Evolutionary conservation across 2,797 vertebrate species (phyloP), one percentile per base, ranked within the genome.

Genomic region (Coregonus sp.): DNA sequence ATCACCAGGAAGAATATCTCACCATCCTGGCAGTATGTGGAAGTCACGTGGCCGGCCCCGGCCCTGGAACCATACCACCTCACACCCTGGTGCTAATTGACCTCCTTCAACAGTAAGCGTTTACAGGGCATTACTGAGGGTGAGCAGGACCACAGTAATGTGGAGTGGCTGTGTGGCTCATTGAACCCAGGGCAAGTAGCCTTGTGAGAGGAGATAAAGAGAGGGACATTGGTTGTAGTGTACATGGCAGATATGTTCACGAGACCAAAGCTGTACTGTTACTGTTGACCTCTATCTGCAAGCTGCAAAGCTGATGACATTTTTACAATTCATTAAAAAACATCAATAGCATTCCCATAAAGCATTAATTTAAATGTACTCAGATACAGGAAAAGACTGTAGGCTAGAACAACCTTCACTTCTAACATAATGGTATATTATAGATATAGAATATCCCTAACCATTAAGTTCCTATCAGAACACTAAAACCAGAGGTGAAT

Each of bases 31-130:
- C 15, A 67, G 73, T 47, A 25, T 20, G 18, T 29, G 35, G n/a
- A 47, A 47, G 74, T 69, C 67, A 70, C 18, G 14, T 4, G 50
- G 31, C 29, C 9, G 15, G 74, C 51, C 14, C 66, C 14, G 9
- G 18, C n/a, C 20, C 59, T 63, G 20, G n/a, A n/a, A n/a, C 12
- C 15, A 31, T 18, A 31, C 52, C 20, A 56, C 33, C 51, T 75
- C 52, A 40, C 74, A 75, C 31, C 51, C 1, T n/a, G 74, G 31
- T 70, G 66, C 75, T 76, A 76, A 76, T 76, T 76, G 47, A 69
- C 20, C 25, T 18, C 0, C 7, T 70, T 66, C 6, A 25, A 33
- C 18, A 25, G 16, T n/a, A n/a, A 29, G 7, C n/a, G 52, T 63
- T 63, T 63, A 63, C n/a, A 29, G 20, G 7, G 59, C 4, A 6